Conservation (phyloP, 2,888 invertebrate genomes). For the Xestia c-nigrum region DNA sequence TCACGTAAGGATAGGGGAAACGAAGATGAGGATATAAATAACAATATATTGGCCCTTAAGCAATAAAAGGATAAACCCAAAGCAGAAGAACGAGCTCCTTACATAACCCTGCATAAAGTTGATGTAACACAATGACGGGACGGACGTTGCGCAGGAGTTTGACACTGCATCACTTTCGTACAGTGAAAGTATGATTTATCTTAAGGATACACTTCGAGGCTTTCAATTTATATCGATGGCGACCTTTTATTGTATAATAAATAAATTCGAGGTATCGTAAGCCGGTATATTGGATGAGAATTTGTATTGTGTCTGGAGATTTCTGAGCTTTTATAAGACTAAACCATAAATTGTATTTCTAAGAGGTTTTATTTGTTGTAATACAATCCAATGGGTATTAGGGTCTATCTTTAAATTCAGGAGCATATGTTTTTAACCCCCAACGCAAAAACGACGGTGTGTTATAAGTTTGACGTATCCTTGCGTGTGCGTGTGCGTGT, state of each 20-base stretch:
- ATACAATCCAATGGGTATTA: neutral
- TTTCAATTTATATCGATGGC: constrained; percentile 55
- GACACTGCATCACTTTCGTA: constrained; percentile 64
- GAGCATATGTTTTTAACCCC: neutral
- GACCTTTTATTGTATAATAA: constrained; percentile 62
- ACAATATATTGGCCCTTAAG: constrained; percentile 27
- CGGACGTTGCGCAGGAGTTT: constrained; percentile 58
- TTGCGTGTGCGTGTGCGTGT: too few species aligned
- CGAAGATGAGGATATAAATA: constrained; percentile 10
- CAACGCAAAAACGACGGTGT: too few species aligned
- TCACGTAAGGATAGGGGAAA: neutral
- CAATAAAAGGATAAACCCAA: constrained; percentile 57
- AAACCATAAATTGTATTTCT: neutral
- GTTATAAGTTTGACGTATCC: too few species aligned
- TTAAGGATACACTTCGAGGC: constrained; percentile 60
- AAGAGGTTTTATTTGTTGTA: neutral
- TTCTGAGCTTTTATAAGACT: constrained; percentile 10
- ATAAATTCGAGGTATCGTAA: constrained; percentile 45
- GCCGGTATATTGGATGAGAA: constrained; percentile 16
- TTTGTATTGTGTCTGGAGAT: constrained; percentile 27
- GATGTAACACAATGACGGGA: constrained; percentile 58
- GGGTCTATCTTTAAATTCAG: neutral
- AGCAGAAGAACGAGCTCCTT: constrained; percentile 42
- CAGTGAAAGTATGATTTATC: constrained; percentile 68
- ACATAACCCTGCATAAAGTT: constrained; percentile 56